Conservation (phyloP, 2,888 invertebrate genomes). For the Nomada hirtipes region DNA sequence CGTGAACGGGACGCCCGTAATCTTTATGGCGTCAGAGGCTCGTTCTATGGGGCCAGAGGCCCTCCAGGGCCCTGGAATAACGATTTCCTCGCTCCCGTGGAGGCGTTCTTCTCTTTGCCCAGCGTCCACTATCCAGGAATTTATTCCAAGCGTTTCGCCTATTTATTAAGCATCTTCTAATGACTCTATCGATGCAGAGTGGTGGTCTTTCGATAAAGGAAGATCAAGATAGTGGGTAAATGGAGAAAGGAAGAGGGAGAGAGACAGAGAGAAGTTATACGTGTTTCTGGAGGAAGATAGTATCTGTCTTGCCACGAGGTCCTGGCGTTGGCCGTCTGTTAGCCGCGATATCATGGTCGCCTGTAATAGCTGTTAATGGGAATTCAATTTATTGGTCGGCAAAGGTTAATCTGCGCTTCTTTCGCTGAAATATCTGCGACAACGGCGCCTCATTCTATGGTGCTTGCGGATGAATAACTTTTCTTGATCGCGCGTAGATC, state of each 20-base stretch:
- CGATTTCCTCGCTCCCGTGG: not conserved
- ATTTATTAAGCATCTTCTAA: constrained; percentile 75
- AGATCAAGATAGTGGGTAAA: constrained; percentile 70
- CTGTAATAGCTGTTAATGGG: constrained; percentile 64
- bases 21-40: constrained; percentile 34
- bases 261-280: constrained; percentile 67
- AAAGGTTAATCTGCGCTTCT: constrained; percentile 61
- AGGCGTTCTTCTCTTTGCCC: constrained; percentile 1
- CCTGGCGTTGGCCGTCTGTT: constrained; percentile 32
- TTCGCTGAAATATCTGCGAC: constrained; percentile 66
- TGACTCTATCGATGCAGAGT: constrained; percentile 73
- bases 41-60: not conserved
- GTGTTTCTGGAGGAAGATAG: constrained; percentile 60
- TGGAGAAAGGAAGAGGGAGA: not conserved
- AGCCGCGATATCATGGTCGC: constrained; percentile 20
- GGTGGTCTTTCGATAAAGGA: constrained; percentile 54
- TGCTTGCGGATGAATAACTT: constrained; percentile 21
- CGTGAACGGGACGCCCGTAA: constrained; percentile 23
- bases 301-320: constrained; percentile 50
- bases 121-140: constrained; percentile 42
- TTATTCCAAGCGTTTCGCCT: constrained; percentile 65
- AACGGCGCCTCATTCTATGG: constrained; percentile 51
- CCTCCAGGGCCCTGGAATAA: not conserved
- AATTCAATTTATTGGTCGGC: constrained; percentile 65
- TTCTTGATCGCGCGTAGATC: constrained; percentile 35